Evolutionary conservation across 2,888 invertebrate species (phyloP).

Genomic region (Chrysina gloriosa): DNA sequence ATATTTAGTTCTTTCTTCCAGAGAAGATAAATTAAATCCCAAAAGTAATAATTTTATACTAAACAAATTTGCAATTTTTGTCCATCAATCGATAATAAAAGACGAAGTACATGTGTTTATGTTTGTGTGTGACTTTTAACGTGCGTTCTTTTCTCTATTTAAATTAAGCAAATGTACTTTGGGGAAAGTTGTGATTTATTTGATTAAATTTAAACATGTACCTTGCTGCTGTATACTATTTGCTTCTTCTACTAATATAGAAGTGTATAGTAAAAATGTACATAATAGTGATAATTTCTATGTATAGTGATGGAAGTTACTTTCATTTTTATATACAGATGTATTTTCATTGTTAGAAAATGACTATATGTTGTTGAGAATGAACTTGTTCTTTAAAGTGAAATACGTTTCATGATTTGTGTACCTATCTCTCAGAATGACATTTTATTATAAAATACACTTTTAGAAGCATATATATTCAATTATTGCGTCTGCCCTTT

Average conservation of each 20-base stretch:
- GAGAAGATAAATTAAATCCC: no score
- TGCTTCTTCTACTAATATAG: constrained; percentile 9
- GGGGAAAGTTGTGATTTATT: constrained; percentile 11
- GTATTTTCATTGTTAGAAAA: constrained; percentile 30
- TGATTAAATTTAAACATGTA: neutral
- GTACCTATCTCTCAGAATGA: constrained; percentile 27
- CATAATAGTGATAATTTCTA: constrained; percentile 35
- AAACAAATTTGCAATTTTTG: no score
- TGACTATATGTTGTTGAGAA: constrained; percentile 24
- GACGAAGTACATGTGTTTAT: no score
- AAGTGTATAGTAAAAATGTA: constrained; percentile 25
- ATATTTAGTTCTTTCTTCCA: no score
- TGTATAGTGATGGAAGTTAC: constrained; percentile 28
- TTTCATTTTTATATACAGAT: constrained; percentile 29
- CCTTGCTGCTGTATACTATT: constrained; percentile 20
- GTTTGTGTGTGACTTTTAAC: neutral
- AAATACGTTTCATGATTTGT: constrained; percentile 32
- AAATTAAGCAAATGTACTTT: neutral
- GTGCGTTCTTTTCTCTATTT: neutral
- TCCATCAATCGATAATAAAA: no score
- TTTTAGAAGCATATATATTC: constrained; percentile 4
- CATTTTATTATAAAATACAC: constrained; percentile 32
- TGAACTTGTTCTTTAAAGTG: constrained; percentile 20
- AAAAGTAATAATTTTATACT: no score
- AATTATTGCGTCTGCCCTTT: no score